Base-by-base conservation (phyloP, 2,888 invertebrate species). In the Lasiommata megera region DNA sequence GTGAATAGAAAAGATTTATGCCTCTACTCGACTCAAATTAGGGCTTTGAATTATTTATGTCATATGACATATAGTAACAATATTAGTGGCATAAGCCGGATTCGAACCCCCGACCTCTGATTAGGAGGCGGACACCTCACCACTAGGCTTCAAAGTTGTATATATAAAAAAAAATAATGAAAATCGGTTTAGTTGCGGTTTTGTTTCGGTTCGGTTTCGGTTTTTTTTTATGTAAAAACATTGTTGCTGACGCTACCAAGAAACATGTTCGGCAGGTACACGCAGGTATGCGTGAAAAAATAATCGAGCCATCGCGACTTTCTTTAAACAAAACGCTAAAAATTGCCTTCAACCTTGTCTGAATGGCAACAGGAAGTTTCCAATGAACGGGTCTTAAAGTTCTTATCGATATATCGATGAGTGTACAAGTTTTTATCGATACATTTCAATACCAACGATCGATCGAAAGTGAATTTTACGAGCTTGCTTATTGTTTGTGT, bases 241-340 rank as follows among this genome's bases (percentile, higher is more conserved):
- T 40, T 40, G 37, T 28, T 41, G 52, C 17, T 16, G 11, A 41
- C 52, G 17, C 52, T 52, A 52, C 41, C 41, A 5, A 31, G 23
- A 29, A 55, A 40, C 51, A 40, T 28, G 57, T 46, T 18, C 9
- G 31, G 51, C 60, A 54, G 54, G 60, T 57, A 44, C 9, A 34
- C 48, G 50, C 48, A 36, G 50, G 44, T 57, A 60, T 60, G 54
- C 57, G 50, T 46, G 34, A 44, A 36, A 54, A 58, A 50, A 56
- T 44, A 56, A 34, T 23, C 43, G 56, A 57, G 60, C 34, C 57
- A 54, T 60, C 50, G 14, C 46, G 54, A 54, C 57, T 57, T 54
- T 60, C 57, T 46, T 60, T 54, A 50, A 57, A 57, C 50, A 52
- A 41, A 52, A 52, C 12, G 52, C 41, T 41, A 52, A 52, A 52